Base-by-base conservation (phyloP, 2,113 vertebrate species). In the Pontoporia blainvillei region DNA sequence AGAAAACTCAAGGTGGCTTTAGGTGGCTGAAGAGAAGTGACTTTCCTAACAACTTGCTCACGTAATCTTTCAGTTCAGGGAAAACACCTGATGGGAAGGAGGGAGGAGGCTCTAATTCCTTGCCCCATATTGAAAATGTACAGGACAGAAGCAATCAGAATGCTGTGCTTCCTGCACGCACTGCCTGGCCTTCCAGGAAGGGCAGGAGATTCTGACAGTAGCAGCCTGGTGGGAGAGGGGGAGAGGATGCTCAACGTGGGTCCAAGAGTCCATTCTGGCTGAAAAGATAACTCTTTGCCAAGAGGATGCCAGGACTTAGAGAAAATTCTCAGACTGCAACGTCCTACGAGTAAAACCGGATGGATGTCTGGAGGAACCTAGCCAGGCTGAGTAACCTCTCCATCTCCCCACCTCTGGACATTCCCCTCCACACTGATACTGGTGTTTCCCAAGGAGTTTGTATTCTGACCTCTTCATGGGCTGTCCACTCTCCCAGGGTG, bases 141-240 rank as follows among this genome's bases (percentile, higher is more conserved):
- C 5, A 84, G 41, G 62, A 75, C 36, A 83, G 79, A 92, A 90
- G 15, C 20, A 72, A 59, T 49, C 17, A 64, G 49, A 89, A 62
- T 39, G 9, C 44, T 25, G 12, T 1, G 10, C 3, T 57, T 44
- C 62, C 31, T 41, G 15, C 6, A 71, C 0, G 5, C 27, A 82
- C 31, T 72, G 31, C 29, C 64, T 46, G 54, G 25, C 39, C 66
- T 71, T 29, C 2, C 1, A 14, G 25, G 2, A 5, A 52, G 10
- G 36, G 21, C 23, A 9, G 18, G 29, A 3, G 49, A 59, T n/a
- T 78, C 75, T 66, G 27, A 75, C 64, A 29, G 11, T 44, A 67
- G 83, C 44, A 76, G 54, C 29, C 23, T 61, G 15, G 5, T 31
- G 29, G 39, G 41, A 92, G 39, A 39, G 23, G 41, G 34, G 81